Conservation (phyloP, 1,140 invertebrate genomes). For the Mesaphorura yosii region DNA sequence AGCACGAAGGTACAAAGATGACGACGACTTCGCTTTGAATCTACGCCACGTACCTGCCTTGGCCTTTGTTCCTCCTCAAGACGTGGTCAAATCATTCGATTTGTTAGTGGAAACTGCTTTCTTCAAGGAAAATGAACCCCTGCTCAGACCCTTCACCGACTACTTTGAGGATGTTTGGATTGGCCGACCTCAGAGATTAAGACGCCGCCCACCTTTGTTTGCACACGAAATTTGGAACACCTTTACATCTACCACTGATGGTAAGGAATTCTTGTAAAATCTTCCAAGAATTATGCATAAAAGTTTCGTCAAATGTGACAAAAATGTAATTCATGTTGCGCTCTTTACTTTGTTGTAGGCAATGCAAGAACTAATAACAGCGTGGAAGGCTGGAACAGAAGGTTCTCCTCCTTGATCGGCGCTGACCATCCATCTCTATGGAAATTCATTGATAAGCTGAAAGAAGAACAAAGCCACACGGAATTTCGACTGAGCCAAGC, state of each 20-base stretch:
- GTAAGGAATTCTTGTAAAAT: too few species aligned
- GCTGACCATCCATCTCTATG: too few species aligned
- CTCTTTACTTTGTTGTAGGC: too few species aligned
- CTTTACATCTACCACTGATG: not conserved
- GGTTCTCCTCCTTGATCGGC: too few species aligned
- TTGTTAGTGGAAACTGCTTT: constrained; percentile 7
- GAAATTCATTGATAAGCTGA: too few species aligned
- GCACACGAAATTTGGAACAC: constrained; percentile 8
- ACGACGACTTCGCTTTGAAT: constrained; percentile 7
- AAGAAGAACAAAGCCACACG: too few species aligned
- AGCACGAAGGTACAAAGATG: constrained; percentile 7
- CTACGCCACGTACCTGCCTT: constrained; percentile 1
- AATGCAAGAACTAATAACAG: too few species aligned
- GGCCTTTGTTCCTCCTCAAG: constrained; percentile 5
- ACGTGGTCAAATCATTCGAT: constrained; percentile 10
- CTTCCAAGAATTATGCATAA: too few species aligned
- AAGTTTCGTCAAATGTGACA: too few species aligned
- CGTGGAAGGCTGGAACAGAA: too few species aligned
- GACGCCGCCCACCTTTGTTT: not conserved
- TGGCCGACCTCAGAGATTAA: not conserved
- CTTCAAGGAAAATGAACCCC: not conserved
- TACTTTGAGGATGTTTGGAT: constrained; percentile 16
- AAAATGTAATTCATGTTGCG: too few species aligned
- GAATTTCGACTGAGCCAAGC: too few species aligned
- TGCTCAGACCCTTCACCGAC: constrained; percentile 4